A percentile compares a stretch with the other conserved stretches of the same genome.
phyloP scores from a whole-genome alignment of 2,113 vertebrate genomes.

The Clarias macrocephalus region DNA sequence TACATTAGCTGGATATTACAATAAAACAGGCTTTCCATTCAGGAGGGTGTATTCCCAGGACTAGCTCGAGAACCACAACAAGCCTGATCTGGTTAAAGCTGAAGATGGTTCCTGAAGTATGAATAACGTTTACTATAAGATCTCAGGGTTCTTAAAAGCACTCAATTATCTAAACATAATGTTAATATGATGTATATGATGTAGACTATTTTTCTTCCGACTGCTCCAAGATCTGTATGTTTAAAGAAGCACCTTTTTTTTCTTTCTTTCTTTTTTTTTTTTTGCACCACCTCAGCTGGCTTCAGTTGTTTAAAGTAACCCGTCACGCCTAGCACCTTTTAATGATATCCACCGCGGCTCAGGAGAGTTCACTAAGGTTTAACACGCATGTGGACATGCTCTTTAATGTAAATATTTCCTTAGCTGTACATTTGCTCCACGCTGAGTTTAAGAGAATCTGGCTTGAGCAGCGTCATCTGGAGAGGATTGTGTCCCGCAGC shows the following conservation, averaged over 20 bases:
- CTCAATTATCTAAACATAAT: constrained; percentile 21
- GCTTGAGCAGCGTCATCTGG: constrained; percentile 36
- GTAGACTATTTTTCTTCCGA: constrained; percentile 25
- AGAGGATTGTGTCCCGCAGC: constrained; percentile 24
- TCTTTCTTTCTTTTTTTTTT: too few relatives aligned
- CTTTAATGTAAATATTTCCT: constrained; percentile 75
- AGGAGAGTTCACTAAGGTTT: constrained; percentile 59
- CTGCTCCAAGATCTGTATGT: constrained; percentile 53
- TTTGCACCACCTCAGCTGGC: constrained; percentile 55
- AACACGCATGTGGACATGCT: constrained; percentile 60
- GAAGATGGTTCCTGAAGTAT: not conserved
- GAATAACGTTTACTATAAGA: not conserved
- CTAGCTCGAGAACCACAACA: not conserved
- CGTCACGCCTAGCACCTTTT: constrained; percentile 65
- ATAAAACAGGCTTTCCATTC: not conserved
- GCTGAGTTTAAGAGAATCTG: constrained; percentile 40
- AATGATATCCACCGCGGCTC: constrained; percentile 61
- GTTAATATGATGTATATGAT: constrained; percentile 12
- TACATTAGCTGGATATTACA: not conserved
- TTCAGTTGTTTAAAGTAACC: constrained; percentile 66
- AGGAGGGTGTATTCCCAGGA: not conserved
- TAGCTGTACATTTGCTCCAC: constrained; percentile 66
- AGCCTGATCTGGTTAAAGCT: not conserved
- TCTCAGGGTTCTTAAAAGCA: not conserved
- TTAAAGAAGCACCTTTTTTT: constrained; percentile 49